Percentiles rank a stretch among this genome's conserved stretches.
These are phyloP conservation scores for Anhinga anhinga DNA, from an alignment of 2,113 vertebrate species.

Conservation along the genomic window DNA sequence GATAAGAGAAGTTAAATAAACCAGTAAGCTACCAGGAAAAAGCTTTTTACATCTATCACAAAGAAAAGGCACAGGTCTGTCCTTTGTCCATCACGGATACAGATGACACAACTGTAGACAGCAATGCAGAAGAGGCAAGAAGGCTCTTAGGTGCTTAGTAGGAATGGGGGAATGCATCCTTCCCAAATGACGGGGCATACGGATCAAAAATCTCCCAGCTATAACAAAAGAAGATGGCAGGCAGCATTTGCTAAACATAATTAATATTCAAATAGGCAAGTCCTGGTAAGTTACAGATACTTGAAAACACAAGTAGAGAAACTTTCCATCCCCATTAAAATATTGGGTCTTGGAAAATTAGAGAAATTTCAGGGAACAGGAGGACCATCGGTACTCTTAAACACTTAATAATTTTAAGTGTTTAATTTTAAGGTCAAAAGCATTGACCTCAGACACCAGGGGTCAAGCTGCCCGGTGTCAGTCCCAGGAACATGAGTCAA, in stretches of 20 bases:
- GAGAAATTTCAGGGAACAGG: not conserved
- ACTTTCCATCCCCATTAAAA: not conserved
- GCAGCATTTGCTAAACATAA: not conserved
- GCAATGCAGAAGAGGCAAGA: too few relatives aligned
- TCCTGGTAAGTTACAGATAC: not conserved
- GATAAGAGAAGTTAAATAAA: not conserved
- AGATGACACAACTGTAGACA: not conserved
- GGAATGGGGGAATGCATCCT: not conserved
- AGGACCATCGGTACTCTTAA: not conserved
- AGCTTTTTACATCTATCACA: not conserved
- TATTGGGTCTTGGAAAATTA: not conserved
- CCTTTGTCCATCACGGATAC: rapidly evolving
- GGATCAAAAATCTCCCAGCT: not conserved
- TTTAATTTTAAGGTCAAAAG: too few relatives aligned
- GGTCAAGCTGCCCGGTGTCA: not conserved
- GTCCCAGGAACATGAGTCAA: not conserved
- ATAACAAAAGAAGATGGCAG: too few relatives aligned
- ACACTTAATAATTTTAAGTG: too few relatives aligned
- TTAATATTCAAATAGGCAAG: not conserved
- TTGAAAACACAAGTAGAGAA: not conserved
- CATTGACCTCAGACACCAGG: too few relatives aligned
- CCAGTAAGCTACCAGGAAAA: not conserved
- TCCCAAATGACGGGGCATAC: rapidly evolving
- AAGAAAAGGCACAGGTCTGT: too few relatives aligned
- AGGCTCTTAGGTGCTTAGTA: not conserved